Conservation (phyloP, 2,113 vertebrate species). For the Myodes glareolus region DNA sequence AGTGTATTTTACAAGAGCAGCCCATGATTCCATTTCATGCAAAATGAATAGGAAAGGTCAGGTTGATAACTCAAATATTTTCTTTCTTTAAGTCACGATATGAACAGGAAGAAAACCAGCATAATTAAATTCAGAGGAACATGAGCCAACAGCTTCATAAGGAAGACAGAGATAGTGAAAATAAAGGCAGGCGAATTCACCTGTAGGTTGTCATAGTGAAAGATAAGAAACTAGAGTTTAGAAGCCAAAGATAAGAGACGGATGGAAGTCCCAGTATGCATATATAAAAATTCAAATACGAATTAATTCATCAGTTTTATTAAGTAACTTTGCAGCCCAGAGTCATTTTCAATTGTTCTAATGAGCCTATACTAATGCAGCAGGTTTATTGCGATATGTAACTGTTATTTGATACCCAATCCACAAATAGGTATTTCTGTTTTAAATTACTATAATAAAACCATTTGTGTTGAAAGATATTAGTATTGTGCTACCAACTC, state of each 20-base stretch:
- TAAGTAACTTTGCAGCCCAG: conserved; percentile 42
- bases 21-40: conserved; percentile 76
- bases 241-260: neutral
- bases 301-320: conserved; percentile 46
- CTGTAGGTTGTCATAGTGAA: neutral
- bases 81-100: conserved; percentile 66
- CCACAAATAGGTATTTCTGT: conserved; percentile 64
- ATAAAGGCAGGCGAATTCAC: neutral
- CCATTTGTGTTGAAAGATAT: neutral
- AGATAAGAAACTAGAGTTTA: neutral
- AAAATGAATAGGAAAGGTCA: conserved; percentile 78
- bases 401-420: conserved; percentile 56
- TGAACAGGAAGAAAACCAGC: conserved; percentile 60
- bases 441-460: conserved; percentile 62
- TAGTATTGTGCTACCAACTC: neutral
- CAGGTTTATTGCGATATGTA: conserved; percentile 40
- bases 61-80: conserved; percentile 75
- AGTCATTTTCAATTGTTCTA: conserved; percentile 61
- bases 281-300: conserved; percentile 2
- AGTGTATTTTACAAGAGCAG: conserved; percentile 70
- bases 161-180: conserved; percentile 38
- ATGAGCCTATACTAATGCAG: conserved; percentile 62
- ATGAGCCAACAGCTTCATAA: conserved; percentile 49
- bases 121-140: conserved; percentile 64
- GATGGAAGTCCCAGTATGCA: neutral